Base-by-base conservation (phyloP, 2,797 vertebrate species). In the Peromyscus attwateri region DNA sequence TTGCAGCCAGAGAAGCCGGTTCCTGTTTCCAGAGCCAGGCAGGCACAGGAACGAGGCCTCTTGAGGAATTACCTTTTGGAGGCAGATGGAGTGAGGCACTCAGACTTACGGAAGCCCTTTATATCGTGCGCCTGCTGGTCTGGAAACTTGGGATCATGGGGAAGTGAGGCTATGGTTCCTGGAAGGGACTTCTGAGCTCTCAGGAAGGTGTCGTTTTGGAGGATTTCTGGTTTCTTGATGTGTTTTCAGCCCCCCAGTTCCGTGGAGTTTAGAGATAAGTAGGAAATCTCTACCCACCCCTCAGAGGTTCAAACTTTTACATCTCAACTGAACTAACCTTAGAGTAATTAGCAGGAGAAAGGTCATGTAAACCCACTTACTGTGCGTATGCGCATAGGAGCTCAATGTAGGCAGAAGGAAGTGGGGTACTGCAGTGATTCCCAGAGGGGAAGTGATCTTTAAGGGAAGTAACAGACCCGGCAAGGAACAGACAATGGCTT, bases 241-340 rank as follows among this genome's bases (percentile, higher is more conserved):
- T 3, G 4, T 68, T 81, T 83, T 46, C 17, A 79, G 37, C n/a
- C 71, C 40, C 40, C 68, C 21, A 16, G 84, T 92, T 95, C 64
- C 70, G 71, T 92, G 96, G 96, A 97, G 82, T 87, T 93, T 70
- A 80, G 64, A 46, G 25, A 87, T 6, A 31, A 79, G 79, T 10
- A 25, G 52, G 31, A 27, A 19, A 29, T 49, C 37, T 46, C 31
- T 64, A 5, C 76, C 46, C 46, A 52, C 29, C 37, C 4, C 23
- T 23, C 40, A 31, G 60, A 77, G 60, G 25, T 31, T 77, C 27
- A 55, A 68, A 46, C 57, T 62, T n/a, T 89, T 57, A 16, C 5
- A 68, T 49, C 4, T 27, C 3, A 90, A 68, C 52, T n/a, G 29
- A 76, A 57, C 23, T 46, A 31, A 9, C 46, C 43, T 6, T n/a